Evolutionary conservation across 2,888 invertebrate genomes (phyloP), one percentile per base, ranked within the genome.

Genomic region (Microdon myrmicae): DNA sequence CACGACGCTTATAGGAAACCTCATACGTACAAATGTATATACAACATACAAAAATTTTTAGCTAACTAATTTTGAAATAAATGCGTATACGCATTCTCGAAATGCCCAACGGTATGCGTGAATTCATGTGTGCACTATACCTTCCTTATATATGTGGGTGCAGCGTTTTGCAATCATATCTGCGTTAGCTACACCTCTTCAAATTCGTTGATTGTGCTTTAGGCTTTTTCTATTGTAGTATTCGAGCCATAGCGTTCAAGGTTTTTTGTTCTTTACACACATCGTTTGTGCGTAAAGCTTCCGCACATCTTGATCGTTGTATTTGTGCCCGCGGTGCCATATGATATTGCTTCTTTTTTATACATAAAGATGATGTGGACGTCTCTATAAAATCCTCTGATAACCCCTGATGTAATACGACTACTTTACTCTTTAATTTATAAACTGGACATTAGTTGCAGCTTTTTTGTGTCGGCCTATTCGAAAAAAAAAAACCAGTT

Each of bases 401-500:
- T n/a, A n/a, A n/a, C n/a, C n/a, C n/a, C n/a, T 64, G 64, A 58
- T 64, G 58, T 53, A 64, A 64, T 53, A 47, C 17, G n/a, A n/a
- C n/a, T n/a, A n/a, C n/a, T n/a, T n/a, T n/a, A n/a, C n/a, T n/a
- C n/a, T n/a, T n/a, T n/a, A n/a, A n/a, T n/a, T n/a, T n/a, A n/a
- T n/a, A n/a, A n/a, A n/a, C n/a, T n/a, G n/a, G n/a, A n/a, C n/a
- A n/a, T n/a, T n/a, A n/a, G n/a, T n/a, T n/a, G n/a, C n/a, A n/a
- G n/a, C n/a, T n/a, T n/a, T n/a, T n/a, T n/a, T n/a, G n/a, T n/a
- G n/a, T n/a, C n/a, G n/a, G n/a, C n/a, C n/a, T n/a, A n/a, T n/a
- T 70, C 71, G 70, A 72, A 69, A 71, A 73, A 73, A 72, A 71
- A 73, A 70, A 71, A 72, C 72, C 72, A 72, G 69, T 58, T 64